Base-by-base conservation (phyloP, 2,888 invertebrate genomes). In the Tachina grossa region DNA sequence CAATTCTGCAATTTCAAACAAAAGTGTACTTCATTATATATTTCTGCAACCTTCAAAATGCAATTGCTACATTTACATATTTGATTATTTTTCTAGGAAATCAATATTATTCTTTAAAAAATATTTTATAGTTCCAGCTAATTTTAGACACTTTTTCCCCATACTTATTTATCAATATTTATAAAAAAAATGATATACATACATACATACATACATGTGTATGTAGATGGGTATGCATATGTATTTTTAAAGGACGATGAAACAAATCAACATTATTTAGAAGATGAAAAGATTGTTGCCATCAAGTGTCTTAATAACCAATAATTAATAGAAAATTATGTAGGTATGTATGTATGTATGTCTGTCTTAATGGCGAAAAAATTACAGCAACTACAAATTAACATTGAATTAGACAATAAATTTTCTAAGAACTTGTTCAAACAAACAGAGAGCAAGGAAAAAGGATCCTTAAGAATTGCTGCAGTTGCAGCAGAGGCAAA, bases 321-420 rank as follows among this genome's bases (percentile, higher is more conserved):
- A 85, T 85, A 85, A 85, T 82, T 83, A 83, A 82, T 66, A 82
- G 57, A 82, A 74, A 75, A 78, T 78, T 55, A 74, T 74, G 43
- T 14, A 31, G 31, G 6, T 31, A 31, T 31, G 6, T 31, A 31
- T 31, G 31, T 31, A 31, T 6, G 31, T 31, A 0, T 31, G 31
- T 31, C 31, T n/a, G n/a, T n/a, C 4, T 31, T 6, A 31, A 0
- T n/a, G 31, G 31, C 11, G 55, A 63, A 13, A 69, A 77, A 55
- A n/a, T 49, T 47, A 65, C 61, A 59, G 53, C 57, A 57, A 43
- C 84, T 16, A 66, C 22, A 79, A 75, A 79, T 82, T 83, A 83
- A 83, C 85, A 85, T 83, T 85, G 85, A 85, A 85, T 83, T 47
- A 80, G 66, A 80, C 65, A 74, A 82, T 82, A 82, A 83, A 47